Percentiles rank a stretch among this genome's conserved stretches.
These are phyloP conservation scores for Lophotriccus pileatus DNA, from an alignment of 2,797 vertebrate species.

Conservation along the genomic window DNA sequence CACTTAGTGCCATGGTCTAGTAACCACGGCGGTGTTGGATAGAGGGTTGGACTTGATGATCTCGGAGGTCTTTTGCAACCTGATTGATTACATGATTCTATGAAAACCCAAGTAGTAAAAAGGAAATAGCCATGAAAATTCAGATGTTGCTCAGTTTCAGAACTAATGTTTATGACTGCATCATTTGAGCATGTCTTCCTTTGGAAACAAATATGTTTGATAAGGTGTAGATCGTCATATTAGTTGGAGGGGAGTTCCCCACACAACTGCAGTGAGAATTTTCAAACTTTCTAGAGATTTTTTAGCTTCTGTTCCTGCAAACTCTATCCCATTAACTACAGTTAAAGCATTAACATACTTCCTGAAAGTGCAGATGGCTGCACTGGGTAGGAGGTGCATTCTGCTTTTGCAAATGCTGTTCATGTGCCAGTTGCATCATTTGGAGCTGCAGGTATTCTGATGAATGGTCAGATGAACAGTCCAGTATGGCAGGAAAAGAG, in stretches of 20 bases:
- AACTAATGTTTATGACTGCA: not conserved
- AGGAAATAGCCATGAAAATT: not conserved
- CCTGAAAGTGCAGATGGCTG: not conserved
- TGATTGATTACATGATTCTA: too few relatives aligned
- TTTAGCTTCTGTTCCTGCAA: not conserved
- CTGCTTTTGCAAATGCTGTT: not conserved
- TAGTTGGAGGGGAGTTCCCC: not conserved
- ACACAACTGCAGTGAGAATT: not conserved
- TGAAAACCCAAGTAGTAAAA: not conserved
- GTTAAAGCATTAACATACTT: not conserved
- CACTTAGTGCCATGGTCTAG: too few relatives aligned
- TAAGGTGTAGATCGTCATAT: not conserved
- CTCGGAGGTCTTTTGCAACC: too few relatives aligned
- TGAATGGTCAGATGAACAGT: not conserved
- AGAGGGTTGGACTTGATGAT: too few relatives aligned
- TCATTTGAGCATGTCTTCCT: not conserved
- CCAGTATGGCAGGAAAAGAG: not conserved
- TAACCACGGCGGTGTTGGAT: too few relatives aligned
- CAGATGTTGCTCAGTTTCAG: not conserved
- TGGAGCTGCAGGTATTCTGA: not conserved
- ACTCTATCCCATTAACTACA: not conserved
- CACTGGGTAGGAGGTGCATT: accelerated
- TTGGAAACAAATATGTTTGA: not conserved
- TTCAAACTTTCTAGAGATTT: not conserved
- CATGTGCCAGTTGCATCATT: not conserved